Base-by-base conservation (phyloP, 2,888 invertebrate species). In the Pantelozetes paolii region DNA sequence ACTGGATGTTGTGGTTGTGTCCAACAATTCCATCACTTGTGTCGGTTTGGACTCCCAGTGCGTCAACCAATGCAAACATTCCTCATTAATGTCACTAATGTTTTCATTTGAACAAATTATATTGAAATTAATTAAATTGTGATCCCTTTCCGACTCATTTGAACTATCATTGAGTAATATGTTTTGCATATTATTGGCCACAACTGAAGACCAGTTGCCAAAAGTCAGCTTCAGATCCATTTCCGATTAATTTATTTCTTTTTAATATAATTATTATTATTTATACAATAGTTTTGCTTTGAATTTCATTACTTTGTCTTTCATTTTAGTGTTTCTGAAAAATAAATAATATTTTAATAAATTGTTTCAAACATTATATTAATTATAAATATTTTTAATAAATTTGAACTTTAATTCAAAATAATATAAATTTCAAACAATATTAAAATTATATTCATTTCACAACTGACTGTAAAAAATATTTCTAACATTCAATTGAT, bases 31-130 rank as follows among this genome's bases (percentile, higher is more conserved):
- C 13, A 42, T 23, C 13, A 42, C n/a, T 45, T 30, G 32, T 18
- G 2, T 69, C 36, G 9, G n/a, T 69, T 40, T 40, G 42, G 36
- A 69, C 26, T 69, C 69, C 69, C 36, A 26, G n/a, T 62, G 62
- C 30, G 62, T 62, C 18, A 62, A 62, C 62, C 62, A 62, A 18
- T 62, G 62, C 32, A 62, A 62, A 62, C 62, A 62, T 30, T 62
- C 30, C 62, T 62, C 62, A 62, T 62, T 62, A 30, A 32, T 30
- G 62, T 62, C 62, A 62, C 62, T 62, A 30, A 62, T 62, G 62
- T 32, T 62, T 23, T 32, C 62, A 32, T 62, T 62, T n/a, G 32
- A 28, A 32, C 62, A 62, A 62, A 62, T 62, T 32, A 62, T 30
- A 30, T 32, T 62, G 30, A 9, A 30, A 62, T 62, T 62, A 32